Base-by-base conservation (phyloP, 2,113 vertebrate genomes). In the Manacus vitellinus region DNA sequence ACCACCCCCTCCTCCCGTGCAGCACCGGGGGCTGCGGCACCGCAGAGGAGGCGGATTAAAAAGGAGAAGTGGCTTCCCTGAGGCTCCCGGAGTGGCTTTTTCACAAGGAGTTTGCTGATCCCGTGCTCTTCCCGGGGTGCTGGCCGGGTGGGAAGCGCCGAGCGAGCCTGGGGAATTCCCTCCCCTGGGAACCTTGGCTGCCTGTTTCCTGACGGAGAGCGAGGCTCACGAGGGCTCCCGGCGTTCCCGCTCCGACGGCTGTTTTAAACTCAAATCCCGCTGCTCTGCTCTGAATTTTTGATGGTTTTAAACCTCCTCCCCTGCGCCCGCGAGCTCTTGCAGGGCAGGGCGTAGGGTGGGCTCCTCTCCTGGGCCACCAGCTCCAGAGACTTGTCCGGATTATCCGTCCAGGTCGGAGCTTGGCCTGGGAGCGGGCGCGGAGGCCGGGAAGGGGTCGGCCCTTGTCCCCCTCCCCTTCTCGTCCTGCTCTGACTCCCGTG, bases 401-500 rank as follows among this genome's bases (percentile, higher is more conserved):
- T 23, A 17, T n/a, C 77, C 0, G 4, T 27, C 49, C 52, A 0
- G 2, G 16, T 52, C 7, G 12, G 72, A 94, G 73, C 62, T 56
- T 2, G 2, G 25, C 71, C 58, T 4, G 10, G 77, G 71, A 88
- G 77, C 84, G 49, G 21, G 86, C 10, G 3, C 3, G 11, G 85
- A 76, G 92, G 62, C 78, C 46, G 91, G 82, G 56, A 65, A 58
- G 78, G 7, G 27, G 39, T 62, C 78, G 10, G 46, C 47, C 76
- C 33, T 88, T 37, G 5, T 88, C 77, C 87, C 37, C 22, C 87
- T 94, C 89, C 95, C 72, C 77, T 97, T 98, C 97, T 98, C 89
- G 41, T 87, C 94, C 86, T 85, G 95, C 97, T 95, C 96, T 93
- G 96, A 98, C 90, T 94, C 92, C 93, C 55, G 74, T 93, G 92